These are phyloP conservation scores for Ctena decussata DNA, from an alignment of 2,888 invertebrate genomes.

Conservation along the genomic window DNA sequence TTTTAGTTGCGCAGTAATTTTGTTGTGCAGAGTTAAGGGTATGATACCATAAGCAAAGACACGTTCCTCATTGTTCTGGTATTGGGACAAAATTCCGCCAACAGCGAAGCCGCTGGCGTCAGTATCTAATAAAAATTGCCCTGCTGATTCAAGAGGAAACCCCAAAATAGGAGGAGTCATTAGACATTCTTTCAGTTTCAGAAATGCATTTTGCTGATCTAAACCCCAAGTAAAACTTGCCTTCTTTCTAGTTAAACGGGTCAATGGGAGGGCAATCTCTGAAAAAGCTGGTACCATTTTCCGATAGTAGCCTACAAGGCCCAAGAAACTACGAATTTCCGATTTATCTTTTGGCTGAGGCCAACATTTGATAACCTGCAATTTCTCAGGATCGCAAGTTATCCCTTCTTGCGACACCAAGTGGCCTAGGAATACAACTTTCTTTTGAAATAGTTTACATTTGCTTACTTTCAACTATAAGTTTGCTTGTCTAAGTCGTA, in stretches of 20 bases:
- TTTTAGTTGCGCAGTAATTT: slow-evolving; percentile 40
- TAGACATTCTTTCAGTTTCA: slow-evolving; percentile 19
- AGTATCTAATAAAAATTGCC: slow-evolving; percentile 28
- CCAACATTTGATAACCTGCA: background rate
- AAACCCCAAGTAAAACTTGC: slow-evolving; percentile 31
- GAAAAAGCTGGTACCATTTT: slow-evolving; percentile 2
- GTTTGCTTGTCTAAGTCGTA: background rate
- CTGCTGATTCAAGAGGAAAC: background rate
- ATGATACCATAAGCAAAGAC: slow-evolving; percentile 36
- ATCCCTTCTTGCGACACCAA: slow-evolving; percentile 2
- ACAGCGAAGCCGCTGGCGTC: slow-evolving; percentile 30
- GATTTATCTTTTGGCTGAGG: background rate
- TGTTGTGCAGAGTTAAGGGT: slow-evolving; percentile 5
- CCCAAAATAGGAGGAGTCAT: slow-evolving; percentile 25
- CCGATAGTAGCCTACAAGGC: slow-evolving; percentile 11
- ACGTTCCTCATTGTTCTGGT: slow-evolving; percentile 34
- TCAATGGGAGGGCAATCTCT: slow-evolving; percentile 33
- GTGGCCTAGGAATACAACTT: slow-evolving; percentile 26
- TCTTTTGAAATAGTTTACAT: slow-evolving; percentile 30
- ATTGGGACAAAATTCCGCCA: slow-evolving; percentile 28
- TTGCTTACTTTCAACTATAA: slow-evolving; percentile 28
- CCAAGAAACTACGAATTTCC: slow-evolving; percentile 10
- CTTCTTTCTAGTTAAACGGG: slow-evolving; percentile 32
- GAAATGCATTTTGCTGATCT: slow-evolving; percentile 24
- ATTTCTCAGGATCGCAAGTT: slow-evolving; percentile 25